Base-by-base conservation (phyloP, 2,888 invertebrate genomes). In the Cryptocheilus praepositus region DNA sequence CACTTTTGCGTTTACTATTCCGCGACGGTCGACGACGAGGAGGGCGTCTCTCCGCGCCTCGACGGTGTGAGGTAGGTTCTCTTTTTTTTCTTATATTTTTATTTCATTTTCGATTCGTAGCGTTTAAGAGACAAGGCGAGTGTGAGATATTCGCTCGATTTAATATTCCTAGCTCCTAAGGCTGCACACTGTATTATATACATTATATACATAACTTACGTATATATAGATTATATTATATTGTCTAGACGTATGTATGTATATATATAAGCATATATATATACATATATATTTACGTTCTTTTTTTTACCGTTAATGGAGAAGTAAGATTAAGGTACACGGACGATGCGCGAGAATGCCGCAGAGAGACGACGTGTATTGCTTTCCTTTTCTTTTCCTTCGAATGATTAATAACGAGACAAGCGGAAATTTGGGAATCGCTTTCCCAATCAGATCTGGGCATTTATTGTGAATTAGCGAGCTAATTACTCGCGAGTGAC, bases 121-220 rank as follows among this genome's bases (percentile, higher is more conserved):
- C 36, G 36, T 36, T 76, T 83, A 83, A 77, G 73, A 67, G 73
- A 72, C 75, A 64, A 73, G 61, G 67, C 64, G 58, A 70, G 52
- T 36, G 36, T 36, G 36, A 36, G 73, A 80, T n/a, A n/a, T 77
- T 76, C 81, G 75, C 75, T 80, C 76, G 70, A 78, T 36, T 36
- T 83, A 80, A 82, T 82, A 82, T 82, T 82, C 79, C 72, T 83
- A 85, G 84, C 62, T 73, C 13, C 21, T 81, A 83, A 81, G 76
- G 71, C 74, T 74, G 78, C 80, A 79, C 79, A 81, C 76, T 70
- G 73, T 84, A 81, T 85, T 83, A 79, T 79, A 80, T 84, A 82
- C 70, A 77, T 18, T 49, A 73, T 68, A 2, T 49, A 49, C 18
- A 16, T 16, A 49, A 49, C 18, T 74, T 76, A 68, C 70, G 73